Conservation (phyloP, 2,113 vertebrate genomes). For the Pseudonaja textilis region DNA sequence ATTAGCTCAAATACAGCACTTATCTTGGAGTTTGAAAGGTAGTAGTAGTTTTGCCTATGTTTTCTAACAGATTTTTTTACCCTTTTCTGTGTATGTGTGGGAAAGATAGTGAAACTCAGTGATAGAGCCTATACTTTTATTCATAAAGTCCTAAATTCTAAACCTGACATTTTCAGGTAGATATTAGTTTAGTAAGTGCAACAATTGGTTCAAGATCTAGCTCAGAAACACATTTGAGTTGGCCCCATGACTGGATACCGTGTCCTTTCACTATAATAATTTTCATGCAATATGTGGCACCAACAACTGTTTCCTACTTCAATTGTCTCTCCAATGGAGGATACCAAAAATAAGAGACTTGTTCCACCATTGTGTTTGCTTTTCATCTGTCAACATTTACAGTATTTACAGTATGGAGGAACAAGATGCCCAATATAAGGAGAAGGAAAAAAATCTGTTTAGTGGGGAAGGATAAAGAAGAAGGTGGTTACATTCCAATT, state of each 20-base stretch:
- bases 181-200: not conserved
- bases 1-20: not conserved
- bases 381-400: not conserved
- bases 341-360: not conserved
- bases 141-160: not conserved
- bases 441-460: not conserved
- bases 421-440: not conserved
- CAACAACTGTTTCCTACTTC: not conserved
- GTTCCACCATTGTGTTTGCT: not conserved
- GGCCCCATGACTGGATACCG: not conserved
- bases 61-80: too few relatives aligned
- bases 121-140: not conserved
- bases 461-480: not conserved
- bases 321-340: not conserved
- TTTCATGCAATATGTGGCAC: not conserved
- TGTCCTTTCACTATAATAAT: not conserved
- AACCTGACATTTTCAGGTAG: not conserved
- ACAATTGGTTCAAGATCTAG: not conserved
- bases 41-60: not conserved
- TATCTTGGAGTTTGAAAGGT: not conserved
- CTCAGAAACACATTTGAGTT: not conserved
- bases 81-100: not conserved
- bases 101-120: not conserved
- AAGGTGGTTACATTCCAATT: not conserved
- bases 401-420: not conserved